Base-by-base conservation (phyloP, 1,140 invertebrate species). In the Vanessa tameamea region DNA sequence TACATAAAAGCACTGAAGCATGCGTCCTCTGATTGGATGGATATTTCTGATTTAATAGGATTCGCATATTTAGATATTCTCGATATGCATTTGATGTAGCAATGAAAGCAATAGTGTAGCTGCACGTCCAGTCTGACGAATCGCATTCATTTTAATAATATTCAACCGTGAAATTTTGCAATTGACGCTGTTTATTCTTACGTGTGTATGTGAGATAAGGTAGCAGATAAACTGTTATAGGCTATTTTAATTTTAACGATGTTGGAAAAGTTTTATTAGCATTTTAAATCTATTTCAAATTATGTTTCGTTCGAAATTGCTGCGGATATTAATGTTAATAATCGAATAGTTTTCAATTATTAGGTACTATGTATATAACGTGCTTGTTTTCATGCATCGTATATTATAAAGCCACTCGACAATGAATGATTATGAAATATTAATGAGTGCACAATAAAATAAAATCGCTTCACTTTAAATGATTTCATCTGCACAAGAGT, bases 41-140 rank as follows among this genome's bases (percentile, higher is more conserved):
- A 82, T 89, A 87, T 89, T 88, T 89, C 82, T 83, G 87, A 86
- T 88, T 89, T 89, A 87, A 87, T 87, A 80, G 78, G 85, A 87
- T 87, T 82, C 82, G 80, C 86, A 73, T 88, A 81, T 86, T 86
- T 84, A 87, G 83, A 86, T 85, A 84, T 82, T 77, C 73, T 73
- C 70, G 75, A 75, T 81, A 80, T 64, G 78, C 69, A 67, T 72
- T 69, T 64, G 76, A 68, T 68, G 66, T 68, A 53, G 66, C 66
- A 20, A 59, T 68, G 51, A 47, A 68, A 31, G 51, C 53, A 47
- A 57, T 72, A 66, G 53, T 66, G 55, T 53, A 53, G 47, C 15
- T 26, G 20, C 20, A 8, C 48, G 51, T 16, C 12, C 47, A 55
- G 51, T 72, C 23, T 64, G 63, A 67, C 70, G 75, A 72, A 76